Evolutionary conservation across 2,113 vertebrate genomes (phyloP), one percentile per base, ranked within the genome.

Genomic region (Psammodynastes pulverulentus): DNA sequence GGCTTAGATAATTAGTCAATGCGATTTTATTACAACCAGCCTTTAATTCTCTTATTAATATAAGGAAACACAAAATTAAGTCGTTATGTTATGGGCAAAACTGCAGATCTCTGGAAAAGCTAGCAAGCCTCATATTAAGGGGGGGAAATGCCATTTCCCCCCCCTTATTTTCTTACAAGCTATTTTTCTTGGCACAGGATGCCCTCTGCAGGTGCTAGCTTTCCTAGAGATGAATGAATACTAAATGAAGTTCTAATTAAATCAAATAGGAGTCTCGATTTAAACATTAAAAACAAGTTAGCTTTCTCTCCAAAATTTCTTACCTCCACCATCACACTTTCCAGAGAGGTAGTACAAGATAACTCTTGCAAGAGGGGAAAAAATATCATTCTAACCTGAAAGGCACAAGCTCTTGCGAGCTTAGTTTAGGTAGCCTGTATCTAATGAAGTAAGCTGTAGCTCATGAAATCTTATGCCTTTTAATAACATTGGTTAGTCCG

Each of bases 1-100:
- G 19, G 84, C 29, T 43, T 91, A 85, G 93, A 93, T 97, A 97
- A 97, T 96, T 92, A 96, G 96, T 95, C 95, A 95, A 96, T 96
- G 95, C 95, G 94, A 26, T 89, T 97, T 96, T 97, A 96, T 94
- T 95, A 94, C 88, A 29, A 26, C 26, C 39, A 92, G 84, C 67
- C 17, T 46, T 97, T 96, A 96, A 93, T 87, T 94, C 9, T 92
- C 94, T 95, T 96, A 97, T 95, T 96, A 97, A 96, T 94, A 95
- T 48, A 56, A 94, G 95, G 56, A 53, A 96, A 94, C 49, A 92
- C 94, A 96, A 95, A 95, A 94, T 45, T 91, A 96, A 94, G 94
- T 96, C 96, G 86, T 95, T 94, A 85, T 93, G 96, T 97, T 97
- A 94, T 93, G 90, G 90, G 85, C 84, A 92, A 92, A 96, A 89